Evolutionary conservation across 2,113 vertebrate species (phyloP), one percentile per base, ranked within the genome.

Genomic region (Podilymbus podiceps): DNA sequence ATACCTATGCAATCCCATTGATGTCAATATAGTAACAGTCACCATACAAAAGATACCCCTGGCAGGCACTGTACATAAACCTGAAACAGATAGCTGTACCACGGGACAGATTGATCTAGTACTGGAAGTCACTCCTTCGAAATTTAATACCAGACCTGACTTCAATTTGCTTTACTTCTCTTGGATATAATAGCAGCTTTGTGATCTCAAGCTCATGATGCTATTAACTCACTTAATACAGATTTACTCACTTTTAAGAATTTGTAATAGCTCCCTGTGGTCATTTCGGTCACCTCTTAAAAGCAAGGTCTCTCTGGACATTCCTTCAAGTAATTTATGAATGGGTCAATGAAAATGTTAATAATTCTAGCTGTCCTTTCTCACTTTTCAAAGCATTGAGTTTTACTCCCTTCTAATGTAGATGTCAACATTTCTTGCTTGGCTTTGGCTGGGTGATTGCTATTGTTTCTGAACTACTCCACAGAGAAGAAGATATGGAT

Each of bases 161-260:
- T 89, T 75, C 73, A 53, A 93, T 86, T 80, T 80, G 49, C 30
- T 69, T 89, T 80, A 62, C 14, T 73, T 86, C 47, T 79, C 28
- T 79, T 68, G 53, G 12, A 86, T 64, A 84, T 58, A 93, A 91
- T 28, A 79, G 67, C 47, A 91, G 53, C 53, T 58, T 38, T 86
- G 77, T 76, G 66, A 73, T 85, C 86, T 62, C 62, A 86, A 86
- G 52, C 33, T 72, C 24, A 27, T 79, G 75, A 90, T 76, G 58
- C 58, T 72, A 69, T 89, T 93, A 93, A 53, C 31, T 68, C 76
- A 67, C 47, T 85, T 82, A 91, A 55, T 75, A 79, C 11, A 89
- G 40, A 93, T 86, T 89, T 91, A 91, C 67, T 86, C 40, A 90
- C 67, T 83, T 92, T 83, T 63, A 76, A 93, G 68, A 83, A 86